Evolutionary conservation across 2,113 vertebrate genomes (phyloP).

Genomic region (Maccullochella peelii): DNA sequence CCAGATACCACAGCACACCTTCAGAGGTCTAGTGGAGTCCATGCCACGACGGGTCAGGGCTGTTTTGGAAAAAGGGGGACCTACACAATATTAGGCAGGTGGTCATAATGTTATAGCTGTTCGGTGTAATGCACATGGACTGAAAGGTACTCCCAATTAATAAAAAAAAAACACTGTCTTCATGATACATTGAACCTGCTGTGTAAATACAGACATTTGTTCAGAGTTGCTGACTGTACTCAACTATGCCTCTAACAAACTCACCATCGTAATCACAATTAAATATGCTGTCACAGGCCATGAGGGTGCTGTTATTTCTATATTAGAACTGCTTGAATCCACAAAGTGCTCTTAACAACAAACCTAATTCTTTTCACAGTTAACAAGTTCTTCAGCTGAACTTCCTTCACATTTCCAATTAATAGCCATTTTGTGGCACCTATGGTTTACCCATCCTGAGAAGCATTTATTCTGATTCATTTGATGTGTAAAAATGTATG

Average conservation of each 20-base stretch:
- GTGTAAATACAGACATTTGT: slow-evolving; percentile 20
- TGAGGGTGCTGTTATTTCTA: slow-evolving; percentile 11
- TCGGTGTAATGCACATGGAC: slow-evolving; percentile 3
- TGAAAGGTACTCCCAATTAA: slow-evolving; percentile 9
- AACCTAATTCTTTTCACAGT: not conserved
- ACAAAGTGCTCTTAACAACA: slow-evolving; percentile 13
- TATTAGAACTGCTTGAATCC: not conserved
- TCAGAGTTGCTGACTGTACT: slow-evolving; percentile 12
- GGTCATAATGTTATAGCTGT: too few species aligned
- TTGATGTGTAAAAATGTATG: slow-evolving; percentile 2
- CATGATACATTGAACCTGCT: not conserved
- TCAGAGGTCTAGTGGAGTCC: too few species aligned
- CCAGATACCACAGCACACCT: too few species aligned
- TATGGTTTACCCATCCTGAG: slow-evolving; percentile 1
- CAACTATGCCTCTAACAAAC: not conserved
- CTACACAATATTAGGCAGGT: too few species aligned
- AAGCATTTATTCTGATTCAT: slow-evolving; percentile 4
- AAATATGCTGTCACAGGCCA: slow-evolving; percentile 35
- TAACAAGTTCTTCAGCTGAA: slow-evolving; percentile 14
- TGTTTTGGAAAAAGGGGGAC: too few species aligned
- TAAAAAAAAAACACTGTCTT: not conserved
- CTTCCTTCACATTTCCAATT: not conserved
- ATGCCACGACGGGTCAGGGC: too few species aligned
- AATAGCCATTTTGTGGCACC: not conserved
- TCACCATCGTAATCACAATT: slow-evolving; percentile 14